Evolutionary conservation across 2,888 invertebrate genomes (phyloP).

Genomic region (Calameuta filiformis): DNA sequence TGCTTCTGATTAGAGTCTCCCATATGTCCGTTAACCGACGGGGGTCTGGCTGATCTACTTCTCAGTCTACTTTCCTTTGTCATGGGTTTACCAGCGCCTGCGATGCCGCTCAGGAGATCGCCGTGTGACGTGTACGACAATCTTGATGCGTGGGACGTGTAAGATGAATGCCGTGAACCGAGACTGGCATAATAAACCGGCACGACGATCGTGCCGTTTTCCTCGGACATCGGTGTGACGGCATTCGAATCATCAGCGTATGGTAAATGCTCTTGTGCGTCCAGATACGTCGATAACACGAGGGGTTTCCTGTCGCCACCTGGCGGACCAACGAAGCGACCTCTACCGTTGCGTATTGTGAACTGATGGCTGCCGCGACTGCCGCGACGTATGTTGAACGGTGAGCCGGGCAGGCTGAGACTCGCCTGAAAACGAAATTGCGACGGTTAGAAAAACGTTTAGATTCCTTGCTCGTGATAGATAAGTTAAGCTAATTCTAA

Average conservation of each 20-base stretch:
- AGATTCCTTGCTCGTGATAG: neutral
- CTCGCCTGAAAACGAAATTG: slow-evolving; percentile 79
- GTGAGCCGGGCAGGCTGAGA: slow-evolving; percentile 96
- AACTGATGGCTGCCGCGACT: slow-evolving; percentile 94
- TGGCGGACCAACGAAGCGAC: slow-evolving; percentile 80
- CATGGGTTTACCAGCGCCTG: slow-evolving; percentile 73
- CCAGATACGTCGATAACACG: slow-evolving; percentile 93
- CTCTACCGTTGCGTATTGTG: slow-evolving; percentile 85
- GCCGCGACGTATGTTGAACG: slow-evolving; percentile 91
- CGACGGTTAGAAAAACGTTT: neutral
- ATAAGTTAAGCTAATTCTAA: neutral
- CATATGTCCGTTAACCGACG: slow-evolving; percentile 69
- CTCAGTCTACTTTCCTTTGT: slow-evolving; percentile 89
- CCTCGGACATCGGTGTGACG: slow-evolving; percentile 97
- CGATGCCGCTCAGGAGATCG: slow-evolving; percentile 83
- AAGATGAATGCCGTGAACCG: slow-evolving; percentile 93
- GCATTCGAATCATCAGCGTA: slow-evolving; percentile 98
- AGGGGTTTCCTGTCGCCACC: slow-evolving; percentile 92
- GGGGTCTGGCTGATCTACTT: slow-evolving; percentile 76
- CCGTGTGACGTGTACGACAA: slow-evolving; percentile 95
- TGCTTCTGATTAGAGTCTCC: slow-evolving; percentile 74
- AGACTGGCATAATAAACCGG: slow-evolving; percentile 87
- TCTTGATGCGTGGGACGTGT: slow-evolving; percentile 94
- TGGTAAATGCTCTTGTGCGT: slow-evolving; percentile 93
- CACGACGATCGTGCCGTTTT: slow-evolving; percentile 94